Evolutionary conservation across 37 sponge, comb jelly and placozoan genomes (phyloP), one percentile per base, ranked within the genome.

Genomic region (Halichondria panicea): DNA sequence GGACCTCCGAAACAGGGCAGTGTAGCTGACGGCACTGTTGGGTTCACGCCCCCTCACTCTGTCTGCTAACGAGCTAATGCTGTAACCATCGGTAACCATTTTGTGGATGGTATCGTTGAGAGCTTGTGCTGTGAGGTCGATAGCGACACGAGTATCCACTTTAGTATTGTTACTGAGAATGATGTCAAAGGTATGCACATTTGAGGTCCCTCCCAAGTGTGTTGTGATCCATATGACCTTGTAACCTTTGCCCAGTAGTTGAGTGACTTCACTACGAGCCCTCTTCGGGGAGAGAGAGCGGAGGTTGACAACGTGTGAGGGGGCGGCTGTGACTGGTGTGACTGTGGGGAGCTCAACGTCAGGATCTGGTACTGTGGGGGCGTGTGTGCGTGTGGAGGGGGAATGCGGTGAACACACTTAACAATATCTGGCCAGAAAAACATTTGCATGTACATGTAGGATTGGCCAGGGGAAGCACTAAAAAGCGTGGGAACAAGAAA

Each of bases 111-210:
- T 78, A 24, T 21, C 7, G 32, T 73, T 56, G 31, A 86, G 68
- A 22, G 50, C 36, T 6, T 4, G 25, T 22, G 46, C 24, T 6
- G 5, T n/a, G 30, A 86, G 24, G 6, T 86, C 81, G 4, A 86
- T 27, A 21, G 21, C 41, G 0, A 48, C 64, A 27, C 37, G 21
- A 9, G 75, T 68, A 25, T 77, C 74, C 4, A 74, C 74, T 15
- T 24, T 21, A 27, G 61, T 59, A 36, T 70, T 67, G 62, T 86
- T 86, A 25, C 66, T 67, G 4, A 79, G 46, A 21, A 79, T 46
- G 22, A 86, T 36, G 33, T 82, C 83, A 28, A 82, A 71, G 37
- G 30, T 62, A 30, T 61, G 38, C 19, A 46, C 60, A 4, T 42
- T 22, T 32, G 3, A 1, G 2, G 70, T 60, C 6, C 80, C 80